phyloP scores from a whole-genome alignment of 2,888 invertebrate species.

The Eupithecia subumbrata region DNA sequence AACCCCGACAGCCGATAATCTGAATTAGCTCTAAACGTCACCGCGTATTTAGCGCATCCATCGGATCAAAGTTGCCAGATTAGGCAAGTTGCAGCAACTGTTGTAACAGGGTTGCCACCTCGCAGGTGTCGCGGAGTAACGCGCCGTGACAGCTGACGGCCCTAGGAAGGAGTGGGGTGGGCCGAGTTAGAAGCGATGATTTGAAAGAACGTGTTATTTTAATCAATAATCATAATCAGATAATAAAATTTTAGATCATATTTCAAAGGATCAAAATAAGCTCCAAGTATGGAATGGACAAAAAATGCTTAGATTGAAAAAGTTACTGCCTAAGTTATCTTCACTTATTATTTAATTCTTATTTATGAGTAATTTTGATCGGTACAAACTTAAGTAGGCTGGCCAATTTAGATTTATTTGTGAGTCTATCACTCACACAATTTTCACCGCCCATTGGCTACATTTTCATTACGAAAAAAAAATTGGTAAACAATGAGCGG shows the following conservation, averaged over 20 bases:
- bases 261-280: background rate
- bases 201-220: background rate
- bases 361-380: background rate
- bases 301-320: background rate
- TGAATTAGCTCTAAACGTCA: conserved; percentile 31
- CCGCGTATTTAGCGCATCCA: conserved; percentile 40
- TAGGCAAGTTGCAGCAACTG: conserved; percentile 44
- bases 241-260: no score
- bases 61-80: conserved; percentile 39
- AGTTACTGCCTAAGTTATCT: background rate
- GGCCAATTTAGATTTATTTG: background rate
- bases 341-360: background rate
- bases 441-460: no score
- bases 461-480: no score
- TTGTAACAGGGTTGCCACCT: conserved; percentile 39
- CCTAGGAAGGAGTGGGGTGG: conserved; percentile 54
- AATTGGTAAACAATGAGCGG: no score
- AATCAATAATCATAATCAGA: no score
- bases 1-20: background rate
- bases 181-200: conserved; percentile 7
- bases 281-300: background rate
- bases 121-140: conserved; percentile 54
- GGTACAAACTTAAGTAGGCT: background rate
- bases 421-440: no score
- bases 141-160: conserved; percentile 62